These are phyloP conservation scores for Epistrophella euchroma DNA, from an alignment of 2,888 invertebrate genomes.

Conservation along the genomic window DNA sequence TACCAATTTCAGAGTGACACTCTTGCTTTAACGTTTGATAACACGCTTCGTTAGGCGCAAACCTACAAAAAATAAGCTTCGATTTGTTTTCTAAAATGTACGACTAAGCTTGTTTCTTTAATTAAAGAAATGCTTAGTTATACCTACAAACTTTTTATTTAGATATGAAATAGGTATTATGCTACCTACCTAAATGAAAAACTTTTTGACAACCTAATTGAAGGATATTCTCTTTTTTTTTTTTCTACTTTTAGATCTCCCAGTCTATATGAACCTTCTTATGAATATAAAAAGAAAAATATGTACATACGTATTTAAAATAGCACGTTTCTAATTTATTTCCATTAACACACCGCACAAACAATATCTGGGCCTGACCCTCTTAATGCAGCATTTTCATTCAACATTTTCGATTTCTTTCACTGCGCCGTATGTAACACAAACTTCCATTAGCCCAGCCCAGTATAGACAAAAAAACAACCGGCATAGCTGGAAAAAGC, in stretches of 20 bases:
- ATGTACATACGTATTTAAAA: constrained; percentile 23
- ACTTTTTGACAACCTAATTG: constrained; percentile 34
- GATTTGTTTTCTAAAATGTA: too few relatives aligned
- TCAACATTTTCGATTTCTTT: constrained; percentile 69
- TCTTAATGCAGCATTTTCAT: constrained; percentile 68
- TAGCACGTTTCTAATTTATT: constrained; percentile 47
- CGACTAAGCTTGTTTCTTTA: too few relatives aligned
- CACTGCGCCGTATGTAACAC: constrained; percentile 60
- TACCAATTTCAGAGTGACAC: too few relatives aligned
- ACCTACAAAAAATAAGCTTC: too few relatives aligned
- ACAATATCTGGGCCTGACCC: constrained; percentile 59
- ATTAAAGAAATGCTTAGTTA: too few relatives aligned
- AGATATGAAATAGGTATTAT: too few relatives aligned
- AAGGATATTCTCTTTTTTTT: constrained; percentile 12
- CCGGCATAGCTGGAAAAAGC: constrained; percentile 56
- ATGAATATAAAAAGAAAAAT: background rate
- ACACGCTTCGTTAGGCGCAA: too few relatives aligned
- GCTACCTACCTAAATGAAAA: too few relatives aligned
- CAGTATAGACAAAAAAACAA: too few relatives aligned
- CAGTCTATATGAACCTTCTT: background rate
- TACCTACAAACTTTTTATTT: too few relatives aligned
- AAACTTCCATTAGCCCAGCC: constrained; percentile 68
- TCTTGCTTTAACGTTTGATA: too few relatives aligned
- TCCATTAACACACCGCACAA: constrained; percentile 61
- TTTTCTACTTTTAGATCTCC: background rate